Evolutionary conservation across 2,113 vertebrate species (phyloP).

Genomic region (Tyto alba): DNA sequence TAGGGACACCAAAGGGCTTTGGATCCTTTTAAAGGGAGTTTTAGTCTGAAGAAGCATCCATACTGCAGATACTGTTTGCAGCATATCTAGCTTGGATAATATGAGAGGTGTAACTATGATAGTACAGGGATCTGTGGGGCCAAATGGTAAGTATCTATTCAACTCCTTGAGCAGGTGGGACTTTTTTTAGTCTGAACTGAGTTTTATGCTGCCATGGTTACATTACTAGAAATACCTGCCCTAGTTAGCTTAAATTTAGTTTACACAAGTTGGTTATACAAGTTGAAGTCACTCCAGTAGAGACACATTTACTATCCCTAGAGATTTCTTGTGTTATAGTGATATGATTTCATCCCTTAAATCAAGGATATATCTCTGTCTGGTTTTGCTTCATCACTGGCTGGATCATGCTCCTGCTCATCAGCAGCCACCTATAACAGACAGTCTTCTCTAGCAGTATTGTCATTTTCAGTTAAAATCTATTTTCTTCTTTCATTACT

Average conservation of each 20-base stretch:
- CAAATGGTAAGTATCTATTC: background rate
- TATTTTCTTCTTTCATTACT: background rate
- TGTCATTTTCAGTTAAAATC: background rate
- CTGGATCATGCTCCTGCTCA: background rate
- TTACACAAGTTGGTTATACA: background rate
- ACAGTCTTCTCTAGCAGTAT: background rate
- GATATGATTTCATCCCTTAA: background rate
- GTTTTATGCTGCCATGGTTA: slow-evolving; percentile 41
- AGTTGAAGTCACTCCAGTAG: background rate
- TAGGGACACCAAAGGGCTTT: background rate
- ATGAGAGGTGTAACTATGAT: background rate
- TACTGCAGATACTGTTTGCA: background rate
- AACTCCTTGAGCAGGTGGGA: slow-evolving; percentile 21
- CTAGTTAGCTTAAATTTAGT: slow-evolving; percentile 18
- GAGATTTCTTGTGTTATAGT: background rate
- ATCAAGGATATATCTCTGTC: background rate
- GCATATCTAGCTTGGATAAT: background rate
- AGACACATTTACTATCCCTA: background rate
- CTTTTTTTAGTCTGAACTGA: background rate
- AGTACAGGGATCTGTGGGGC: background rate
- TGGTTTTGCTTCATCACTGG: background rate
- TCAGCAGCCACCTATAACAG: background rate
- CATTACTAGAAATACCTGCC: slow-evolving; percentile 36
- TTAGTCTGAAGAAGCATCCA: background rate
- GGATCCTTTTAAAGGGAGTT: background rate